Evolutionary conservation across 2,888 invertebrate species (phyloP), one percentile per base, ranked within the genome.

Genomic region (Nebria brevicollis): DNA sequence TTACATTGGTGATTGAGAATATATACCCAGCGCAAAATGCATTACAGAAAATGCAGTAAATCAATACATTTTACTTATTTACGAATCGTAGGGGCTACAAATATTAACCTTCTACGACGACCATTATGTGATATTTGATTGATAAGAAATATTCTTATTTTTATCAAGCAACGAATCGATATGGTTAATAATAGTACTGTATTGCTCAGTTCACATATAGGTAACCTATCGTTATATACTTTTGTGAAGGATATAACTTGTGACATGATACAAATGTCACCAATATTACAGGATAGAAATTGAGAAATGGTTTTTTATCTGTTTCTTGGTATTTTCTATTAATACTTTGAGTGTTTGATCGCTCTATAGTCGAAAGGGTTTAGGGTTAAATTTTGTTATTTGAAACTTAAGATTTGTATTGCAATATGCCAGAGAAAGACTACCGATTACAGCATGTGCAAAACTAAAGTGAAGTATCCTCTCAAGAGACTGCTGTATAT

Each of bases 1-100:
- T 79, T 79, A 43, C 79, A 75, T 79, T n/a, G 43, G 68, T 66
- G 74, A 77, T 73, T 15, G 64, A 70, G 42, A 11, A 66, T 34
- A 54, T 73, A 41, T 66, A 5, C 41, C 4, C 34, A 64, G 75
- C 64, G 78, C 78, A 78, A 78, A 77, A 78, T 78, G 73, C 66
- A 78, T 73, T n/a, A 10, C 20, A 75, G 65, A 66, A 66, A 8
- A 64, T 25, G 11, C 25, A 11, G n/a, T 7, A 34, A 74, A 79
- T 79, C 79, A 66, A 79, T 79, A 20, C 4, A 73, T 1, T 73
- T 73, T 15, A 41, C 20, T 73, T 41, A 73, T 25, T 70, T 26
- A 25, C 70, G 25, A 70, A 70, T 70, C 20, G 25, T 20, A 70
- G 4, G 1, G 13, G 7, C 54, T 54, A 54, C 54, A 6, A 11